Evolutionary conservation across 2,797 vertebrate species (phyloP), one percentile per base, ranked within the genome.

Genomic region (Sylvia borin): DNA sequence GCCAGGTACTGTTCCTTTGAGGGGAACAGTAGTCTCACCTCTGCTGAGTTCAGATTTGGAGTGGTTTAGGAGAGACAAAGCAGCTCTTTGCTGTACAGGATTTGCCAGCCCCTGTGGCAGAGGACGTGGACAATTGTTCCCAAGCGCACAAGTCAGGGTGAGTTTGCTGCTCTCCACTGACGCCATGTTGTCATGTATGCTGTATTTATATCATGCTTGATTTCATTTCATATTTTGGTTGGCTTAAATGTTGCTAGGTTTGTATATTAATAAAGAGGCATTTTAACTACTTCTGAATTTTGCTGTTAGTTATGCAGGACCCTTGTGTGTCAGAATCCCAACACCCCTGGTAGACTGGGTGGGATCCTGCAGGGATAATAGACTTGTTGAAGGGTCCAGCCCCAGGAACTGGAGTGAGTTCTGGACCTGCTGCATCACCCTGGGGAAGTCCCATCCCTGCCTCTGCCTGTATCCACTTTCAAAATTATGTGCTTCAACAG

Each of bases 241-340:
- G 80, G 90, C 94, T 81, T 94, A 13, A 64, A 36, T 57, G 86
- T 95, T 82, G 84, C 88, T 94, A 66, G 95, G 88, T 95, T 96
- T 97, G 86, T 95, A 95, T 85, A 85, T 96, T 92, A 97, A 97
- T 97, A 97, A 96, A 97, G 84, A 95, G 61, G 60, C n/a, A 5
- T 95, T 97, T 97, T 96, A 95, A 92, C 88, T 95, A 94, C 42
- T 71, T 50, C 42, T 0, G 48, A 29, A 47, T 38, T 45, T 32
- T 82, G 26, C 8, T 0, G 0, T 85, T 64, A 87, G 75, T 89
- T 85, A 20, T 1, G 1, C n/a, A 13, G 68, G 60, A 70, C 29
- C 51, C 18, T 54, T 2, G 7, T 36, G 67, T 27, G 40, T 47
- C 25, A 27, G 40, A 43, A 79, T 57, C 70, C 54, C 42, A 12